Evolutionary conservation across 2,888 invertebrate species (phyloP), one percentile per base, ranked within the genome.

Genomic region (Halictus ligatus): DNA sequence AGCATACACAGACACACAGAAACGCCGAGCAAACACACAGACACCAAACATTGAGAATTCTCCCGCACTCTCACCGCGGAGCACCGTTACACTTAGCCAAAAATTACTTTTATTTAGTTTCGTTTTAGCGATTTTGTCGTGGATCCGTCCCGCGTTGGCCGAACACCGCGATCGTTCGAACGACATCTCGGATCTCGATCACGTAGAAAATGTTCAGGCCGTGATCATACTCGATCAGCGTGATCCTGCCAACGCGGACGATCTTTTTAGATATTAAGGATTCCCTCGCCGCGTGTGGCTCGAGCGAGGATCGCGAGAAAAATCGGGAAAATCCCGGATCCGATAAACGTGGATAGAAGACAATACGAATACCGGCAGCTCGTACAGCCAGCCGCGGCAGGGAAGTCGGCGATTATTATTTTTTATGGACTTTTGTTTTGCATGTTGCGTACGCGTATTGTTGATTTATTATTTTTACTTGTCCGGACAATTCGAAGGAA

Each of bases 61-160:
- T 85, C 84, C 84, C 88, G 85, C 86, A 89, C 84, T 83, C 86
- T 85, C 86, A 84, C 83, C 86, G 89, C 88, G 89, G 90, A 89
- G 87, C 93, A 94, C 92, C 93, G 93, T 94, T 94, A 94, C 91
- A 92, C 92, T 94, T 95, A 94, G 95, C 94, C 95, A 95, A 95
- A 95, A 95, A 94, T 94, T 95, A 95, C 92, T 93, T 94, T 95
- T 94, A 95, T 93, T 93, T 94, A 94, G 93, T 92, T 92, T 92
- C 85, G 87, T 89, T 91, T 87, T 88, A 91, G 83, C 83, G 85
- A 88, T 79, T 81, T 71, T 29, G 43, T 71, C 71, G 85, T 81
- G 75, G 83, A 86, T 67, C 46, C 60, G 79, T 86, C 80, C 77
- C 67, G 15, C 67, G 15, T 82, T 72, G 90, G 80, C 64, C 15